These are phyloP conservation scores for Osmoderma eremita DNA, from an alignment of 2,888 invertebrate genomes.

Conservation along the genomic window DNA sequence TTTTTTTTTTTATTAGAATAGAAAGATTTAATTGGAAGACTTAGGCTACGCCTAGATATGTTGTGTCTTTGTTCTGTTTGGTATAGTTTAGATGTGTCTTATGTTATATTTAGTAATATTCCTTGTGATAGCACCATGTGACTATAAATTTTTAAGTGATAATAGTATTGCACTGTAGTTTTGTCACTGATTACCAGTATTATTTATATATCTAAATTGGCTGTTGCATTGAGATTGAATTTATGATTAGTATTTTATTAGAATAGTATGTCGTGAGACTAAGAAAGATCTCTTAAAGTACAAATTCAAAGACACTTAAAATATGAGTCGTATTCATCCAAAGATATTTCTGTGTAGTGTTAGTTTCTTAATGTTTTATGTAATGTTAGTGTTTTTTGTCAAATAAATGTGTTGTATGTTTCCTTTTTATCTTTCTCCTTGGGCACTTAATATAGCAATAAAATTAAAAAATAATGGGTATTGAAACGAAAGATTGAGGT, in stretches of 20 bases:
- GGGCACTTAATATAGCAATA: too few species aligned
- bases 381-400: conserved; percentile 28
- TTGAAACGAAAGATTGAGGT: too few species aligned
- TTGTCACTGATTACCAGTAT: conserved; percentile 23
- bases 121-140: conserved; percentile 13
- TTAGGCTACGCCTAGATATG: not conserved
- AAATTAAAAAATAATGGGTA: too few species aligned
- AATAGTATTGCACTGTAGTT: conserved; percentile 9
- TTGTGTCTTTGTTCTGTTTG: conserved; percentile 27
- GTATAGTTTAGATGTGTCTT: conserved; percentile 3
- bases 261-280: conserved; percentile 24
- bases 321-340: conserved; percentile 18
- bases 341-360: conserved; percentile 28
- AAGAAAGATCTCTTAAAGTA: conserved; percentile 34
- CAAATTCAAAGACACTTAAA: conserved; percentile 27
- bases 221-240: conserved; percentile 15
- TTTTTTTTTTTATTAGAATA: conserved; percentile 18
- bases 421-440: too few species aligned
- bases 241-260: conserved; percentile 17
- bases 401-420: conserved; percentile 22
- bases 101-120: conserved; percentile 6
- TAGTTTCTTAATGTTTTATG: conserved; percentile 21
- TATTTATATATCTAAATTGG: conserved; percentile 31
- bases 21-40: conserved; percentile 26
- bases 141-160: conserved; percentile 14